These are phyloP conservation scores for Corythoichthys intestinalis DNA, from an alignment of 2,113 vertebrate species.

Conservation along the genomic window DNA sequence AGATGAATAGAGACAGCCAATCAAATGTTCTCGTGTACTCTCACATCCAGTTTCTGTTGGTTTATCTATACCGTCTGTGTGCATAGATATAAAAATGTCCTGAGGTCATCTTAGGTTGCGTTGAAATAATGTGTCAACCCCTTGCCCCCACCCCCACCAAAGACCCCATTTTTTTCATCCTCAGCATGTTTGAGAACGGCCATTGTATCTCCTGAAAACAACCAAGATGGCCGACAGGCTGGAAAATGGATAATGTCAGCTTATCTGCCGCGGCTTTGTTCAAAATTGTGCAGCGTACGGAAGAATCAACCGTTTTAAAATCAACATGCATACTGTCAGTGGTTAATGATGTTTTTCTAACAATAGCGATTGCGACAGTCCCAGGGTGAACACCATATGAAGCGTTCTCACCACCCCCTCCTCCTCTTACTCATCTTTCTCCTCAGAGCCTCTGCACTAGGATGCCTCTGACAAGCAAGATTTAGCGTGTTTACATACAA, in stretches of 20 bases:
- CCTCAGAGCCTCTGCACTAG: neutral
- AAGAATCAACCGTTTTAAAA: neutral
- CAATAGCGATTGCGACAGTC: neutral
- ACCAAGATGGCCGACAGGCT: constrained; percentile 53
- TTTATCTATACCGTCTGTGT: too few relatives aligned
- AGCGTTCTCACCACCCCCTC: constrained; percentile 5
- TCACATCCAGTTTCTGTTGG: too few relatives aligned
- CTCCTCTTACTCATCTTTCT: neutral
- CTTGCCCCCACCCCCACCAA: neutral
- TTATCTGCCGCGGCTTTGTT: constrained; percentile 50
- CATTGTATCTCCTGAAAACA: constrained; percentile 31
- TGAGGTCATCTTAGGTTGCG: neutral
- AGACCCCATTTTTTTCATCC: neutral
- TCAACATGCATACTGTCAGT: neutral
- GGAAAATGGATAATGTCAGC: constrained; percentile 55
- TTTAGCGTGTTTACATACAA: constrained; percentile 51
- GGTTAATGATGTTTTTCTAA: neutral
- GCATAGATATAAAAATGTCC: neutral
- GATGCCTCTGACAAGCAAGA: constrained; percentile 20
- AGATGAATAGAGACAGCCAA: too few relatives aligned
- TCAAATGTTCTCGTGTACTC: too few relatives aligned
- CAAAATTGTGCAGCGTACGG: neutral
- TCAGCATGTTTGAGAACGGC: constrained; percentile 13
- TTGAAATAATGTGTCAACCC: neutral
- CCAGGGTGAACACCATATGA: constrained; percentile 7